Base-by-base conservation (phyloP, 2,888 invertebrate genomes). In the Athalia rosae region DNA sequence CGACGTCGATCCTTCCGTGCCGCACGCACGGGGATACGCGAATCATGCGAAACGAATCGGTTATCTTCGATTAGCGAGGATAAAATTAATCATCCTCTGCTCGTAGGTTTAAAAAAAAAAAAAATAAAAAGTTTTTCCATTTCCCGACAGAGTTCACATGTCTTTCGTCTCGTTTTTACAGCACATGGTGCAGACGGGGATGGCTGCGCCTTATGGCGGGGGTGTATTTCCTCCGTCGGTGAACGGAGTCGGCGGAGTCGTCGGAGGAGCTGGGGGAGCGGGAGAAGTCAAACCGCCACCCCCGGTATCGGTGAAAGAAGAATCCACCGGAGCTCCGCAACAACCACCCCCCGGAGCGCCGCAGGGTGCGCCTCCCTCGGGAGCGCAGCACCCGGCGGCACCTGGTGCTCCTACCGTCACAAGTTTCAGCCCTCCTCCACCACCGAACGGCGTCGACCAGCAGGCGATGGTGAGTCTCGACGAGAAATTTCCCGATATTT, bases 171-270 rank as follows among this genome's bases (percentile, higher is more conserved):
- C n/a, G n/a, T 83, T 85, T 84, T 86, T 94, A 56, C 94, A 97
- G 97, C 97, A 97, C 93, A 96, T 97, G 96, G 97, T 97, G 92
- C 96, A 97, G 92, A 95, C 96, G 92, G 96, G 96, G 90, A 95
- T 96, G 94, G 93, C 94, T 91, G 92, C 92, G 92, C 94, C 94
- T 91, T 94, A 94, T 84, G 92, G 92, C 84, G 90, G 90, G 86
- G 89, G 90, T 83, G 93, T 92, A 83, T 92, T 93, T 82, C 93
- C 93, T 76, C 92, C 92, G 89, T 92, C 89, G 87, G 92, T 89
- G 89, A 84, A 92, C 91, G 87, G 91, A 82, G 87, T 90, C 43
- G 88, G 89, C 79, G 89, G 90, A 83, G 86, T 90, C 81, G 89
- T 90, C 83, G 86, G 90, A 91, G 91, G 91, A 85, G 84, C 88